Conservation (phyloP, 2,797 vertebrate genomes). For the Pyrocephalus nanus region DNA sequence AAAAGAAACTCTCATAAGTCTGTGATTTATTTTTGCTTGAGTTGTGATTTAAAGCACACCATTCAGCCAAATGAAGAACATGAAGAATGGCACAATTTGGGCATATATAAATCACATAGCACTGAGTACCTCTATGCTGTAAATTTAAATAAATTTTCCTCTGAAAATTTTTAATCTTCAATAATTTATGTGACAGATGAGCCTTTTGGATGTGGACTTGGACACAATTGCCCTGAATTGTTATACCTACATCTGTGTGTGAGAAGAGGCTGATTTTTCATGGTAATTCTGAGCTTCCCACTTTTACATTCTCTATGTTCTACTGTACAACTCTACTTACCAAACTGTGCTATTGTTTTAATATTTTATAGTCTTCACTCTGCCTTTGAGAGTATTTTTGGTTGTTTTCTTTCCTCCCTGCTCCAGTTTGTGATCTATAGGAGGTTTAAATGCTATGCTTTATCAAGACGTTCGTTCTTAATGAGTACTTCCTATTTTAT, state of each 20-base stretch:
- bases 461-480: background rate
- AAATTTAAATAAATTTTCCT: constrained; percentile 10
- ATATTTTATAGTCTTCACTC: background rate
- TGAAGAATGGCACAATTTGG: background rate
- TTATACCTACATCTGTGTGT: background rate
- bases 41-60: background rate
- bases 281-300: background rate
- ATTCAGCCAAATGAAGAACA: background rate
- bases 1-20: background rate
- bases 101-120: background rate
- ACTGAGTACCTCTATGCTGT: background rate
- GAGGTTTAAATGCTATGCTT: background rate
- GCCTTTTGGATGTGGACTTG: background rate
- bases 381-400: background rate
- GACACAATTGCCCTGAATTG: background rate
- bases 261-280: background rate
- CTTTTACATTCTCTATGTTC: background rate
- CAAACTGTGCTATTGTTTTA: background rate
- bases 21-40: background rate
- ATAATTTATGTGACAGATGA: background rate
- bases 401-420: background rate
- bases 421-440: background rate
- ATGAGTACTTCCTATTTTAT: background rate
- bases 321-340: background rate
- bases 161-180: background rate